Evolutionary conservation across 1,140 invertebrate species (phyloP).

Genomic region (Cyclargus thomasi): DNA sequence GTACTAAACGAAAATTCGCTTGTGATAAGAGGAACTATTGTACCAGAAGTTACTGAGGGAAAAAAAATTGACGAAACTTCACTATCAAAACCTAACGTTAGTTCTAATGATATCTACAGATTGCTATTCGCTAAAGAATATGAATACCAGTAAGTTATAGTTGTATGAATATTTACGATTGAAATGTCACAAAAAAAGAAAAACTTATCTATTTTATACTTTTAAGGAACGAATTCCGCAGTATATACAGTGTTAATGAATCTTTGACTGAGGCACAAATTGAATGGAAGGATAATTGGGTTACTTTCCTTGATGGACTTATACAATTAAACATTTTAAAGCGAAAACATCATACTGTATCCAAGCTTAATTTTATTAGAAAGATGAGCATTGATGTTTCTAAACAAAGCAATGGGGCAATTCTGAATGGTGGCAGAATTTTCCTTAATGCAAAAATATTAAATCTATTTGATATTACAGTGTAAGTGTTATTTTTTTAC

Average conservation of each 20-base stretch:
- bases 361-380: slow-evolving; percentile 31
- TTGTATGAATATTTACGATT: neutral
- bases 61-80: neutral
- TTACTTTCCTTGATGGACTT: slow-evolving; percentile 38
- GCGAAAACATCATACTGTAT: slow-evolving; percentile 26
- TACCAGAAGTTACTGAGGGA: neutral
- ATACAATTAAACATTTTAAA: slow-evolving; percentile 35
- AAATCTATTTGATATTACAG: neutral
- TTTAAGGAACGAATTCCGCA: slow-evolving; percentile 37
- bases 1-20: slow-evolving; percentile 1
- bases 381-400: slow-evolving; percentile 32
- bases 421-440: slow-evolving; percentile 17
- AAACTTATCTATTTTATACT: neutral
- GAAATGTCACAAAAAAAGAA: neutral
- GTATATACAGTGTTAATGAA: slow-evolving; percentile 33
- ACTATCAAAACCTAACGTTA: slow-evolving; percentile 4
- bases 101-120: slow-evolving; percentile 28
- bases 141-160: slow-evolving; percentile 23
- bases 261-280: slow-evolving; percentile 32
- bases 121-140: slow-evolving; percentile 26
- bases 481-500: neutral
- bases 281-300: slow-evolving; percentile 41
- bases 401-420: slow-evolving; percentile 17
- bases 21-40: neutral
- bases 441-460: slow-evolving; percentile 10